Conservation (phyloP, 2,113 vertebrate species). For the Grallaria varia region DNA sequence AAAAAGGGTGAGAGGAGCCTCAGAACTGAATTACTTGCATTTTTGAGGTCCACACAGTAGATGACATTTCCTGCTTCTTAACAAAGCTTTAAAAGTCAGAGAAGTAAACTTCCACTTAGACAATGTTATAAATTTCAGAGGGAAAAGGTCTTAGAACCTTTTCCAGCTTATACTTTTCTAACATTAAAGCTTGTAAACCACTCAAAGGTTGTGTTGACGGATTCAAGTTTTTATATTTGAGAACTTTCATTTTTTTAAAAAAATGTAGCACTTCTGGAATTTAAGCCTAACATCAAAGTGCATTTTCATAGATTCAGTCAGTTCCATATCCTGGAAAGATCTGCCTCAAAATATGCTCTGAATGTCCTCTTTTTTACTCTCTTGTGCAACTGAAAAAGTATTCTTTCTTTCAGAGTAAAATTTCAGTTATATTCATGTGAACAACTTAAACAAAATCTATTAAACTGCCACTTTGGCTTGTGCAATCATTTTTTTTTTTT, state of each 20-base stretch:
- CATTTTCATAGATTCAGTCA: neutral
- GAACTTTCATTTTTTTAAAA: neutral
- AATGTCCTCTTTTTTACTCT: neutral
- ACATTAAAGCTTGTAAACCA: neutral
- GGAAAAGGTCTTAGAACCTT: neutral
- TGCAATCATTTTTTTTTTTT: neutral
- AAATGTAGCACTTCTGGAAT: neutral
- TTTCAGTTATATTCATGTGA: neutral
- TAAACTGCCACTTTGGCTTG: neutral
- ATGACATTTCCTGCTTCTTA: neutral
- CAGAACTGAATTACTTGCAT: neutral
- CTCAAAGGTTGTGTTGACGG: neutral
- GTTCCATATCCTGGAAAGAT: neutral
- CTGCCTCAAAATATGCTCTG: neutral
- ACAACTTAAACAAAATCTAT: neutral
- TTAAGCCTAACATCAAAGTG: neutral
- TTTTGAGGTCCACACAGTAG: neutral
- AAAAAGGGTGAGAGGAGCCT: neutral
- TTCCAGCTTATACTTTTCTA: neutral
- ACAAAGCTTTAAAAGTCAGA: neutral
- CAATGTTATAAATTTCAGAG: neutral
- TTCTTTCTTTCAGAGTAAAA: neutral
- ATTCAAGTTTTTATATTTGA: neutral
- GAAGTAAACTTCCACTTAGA: neutral
- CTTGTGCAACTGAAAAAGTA: neutral